Evolutionary conservation across 2,888 invertebrate species (phyloP), one percentile per base, ranked within the genome.

Genomic region (Aethes cnicana): DNA sequence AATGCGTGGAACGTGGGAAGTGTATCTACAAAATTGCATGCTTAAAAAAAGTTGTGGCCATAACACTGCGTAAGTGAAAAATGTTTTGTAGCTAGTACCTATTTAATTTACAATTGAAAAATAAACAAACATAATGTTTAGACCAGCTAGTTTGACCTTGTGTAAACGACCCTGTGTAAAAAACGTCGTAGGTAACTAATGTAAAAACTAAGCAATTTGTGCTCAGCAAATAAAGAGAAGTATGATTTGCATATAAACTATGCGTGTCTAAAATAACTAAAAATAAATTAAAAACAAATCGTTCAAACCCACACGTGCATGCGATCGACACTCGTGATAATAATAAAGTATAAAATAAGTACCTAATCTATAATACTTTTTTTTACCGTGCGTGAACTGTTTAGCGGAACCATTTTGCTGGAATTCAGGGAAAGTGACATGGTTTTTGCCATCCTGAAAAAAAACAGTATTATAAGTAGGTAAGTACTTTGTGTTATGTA

Each of bases 361-460:
- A 90, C 92, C 92, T 91, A 92, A 92, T 91, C 90, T 92, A 91
- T 88, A 92, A 90, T 90, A 91, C 90, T 91, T 91, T 91, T 91
- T 92, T 92, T 92, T 93, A 96, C 96, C 96, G 92, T 95, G 94
- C 81, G 95, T 93, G 90, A 96, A 94, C 83, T 95, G 95, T 91
- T 96, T 96, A 55, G 95, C 95, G 72, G 95, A 93, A 78, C 96
- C 96, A 73, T 96, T 96, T 89, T 96, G 95, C 86, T 95, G 95
- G 84, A 96, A 95, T 90, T 96, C 96, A 39, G 95, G 95, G 90
- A 96, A 96, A 81, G 95, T 95, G 66, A 96, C 96, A 87, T 96
- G 96, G 82, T 96, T 96, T 90, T 95, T 95, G 68, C 95, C 95
- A 80, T 96, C 95, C 94, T 95, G 89, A 56, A 91, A 90, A 47